Base-by-base conservation (phyloP, 2,113 vertebrate genomes). In the Nycticebus coucang region DNA sequence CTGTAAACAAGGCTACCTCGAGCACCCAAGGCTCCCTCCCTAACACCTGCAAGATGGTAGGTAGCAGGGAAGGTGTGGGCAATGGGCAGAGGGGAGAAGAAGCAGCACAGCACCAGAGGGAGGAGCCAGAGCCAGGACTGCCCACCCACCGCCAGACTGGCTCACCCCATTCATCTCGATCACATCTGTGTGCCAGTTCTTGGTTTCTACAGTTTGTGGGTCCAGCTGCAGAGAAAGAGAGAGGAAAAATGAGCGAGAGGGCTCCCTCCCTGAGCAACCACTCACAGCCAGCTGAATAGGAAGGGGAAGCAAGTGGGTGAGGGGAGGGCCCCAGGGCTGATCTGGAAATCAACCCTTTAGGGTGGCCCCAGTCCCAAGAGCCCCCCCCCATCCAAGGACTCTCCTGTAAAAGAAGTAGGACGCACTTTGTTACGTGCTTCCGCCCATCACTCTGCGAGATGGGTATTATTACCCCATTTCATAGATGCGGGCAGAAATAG, bases 111-210 rank as follows among this genome's bases (percentile, higher is more conserved):
- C 15, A 7, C 22, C 55, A 0, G 5, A 0, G 7, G 59, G 57
- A 24, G 24, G 37, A 50, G 75, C 78, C 78, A 9, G 64, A 41
- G 62, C 18, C 18, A 2, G 37, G 59, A 69, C 77, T 15, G 60
- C 45, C 82, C 41, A 19, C 87, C 60, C 45, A 21, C 62, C 0
- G 21, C 0, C 64, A 17, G 64, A 28, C 2, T 0, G 14, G 4
- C 98, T 99, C 97, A 99, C 99, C 99, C 99, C 99, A 0, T 99
- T 99, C 99, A 99, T 99, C 98, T 99, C 99, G 5, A 99, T 99
- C 98, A 99, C 99, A 0, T 99, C 99, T 96, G 99, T 98, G 97
- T 99, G 99, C 99, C 99, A 99, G 98, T 99, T 99, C 98, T 99
- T 99, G 10, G 99, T 99, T 98, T 99, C 99, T 64, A 99, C 99